These are phyloP conservation scores for Xenopus petersii DNA, from an alignment of 2,797 vertebrate genomes.

Conservation along the genomic window DNA sequence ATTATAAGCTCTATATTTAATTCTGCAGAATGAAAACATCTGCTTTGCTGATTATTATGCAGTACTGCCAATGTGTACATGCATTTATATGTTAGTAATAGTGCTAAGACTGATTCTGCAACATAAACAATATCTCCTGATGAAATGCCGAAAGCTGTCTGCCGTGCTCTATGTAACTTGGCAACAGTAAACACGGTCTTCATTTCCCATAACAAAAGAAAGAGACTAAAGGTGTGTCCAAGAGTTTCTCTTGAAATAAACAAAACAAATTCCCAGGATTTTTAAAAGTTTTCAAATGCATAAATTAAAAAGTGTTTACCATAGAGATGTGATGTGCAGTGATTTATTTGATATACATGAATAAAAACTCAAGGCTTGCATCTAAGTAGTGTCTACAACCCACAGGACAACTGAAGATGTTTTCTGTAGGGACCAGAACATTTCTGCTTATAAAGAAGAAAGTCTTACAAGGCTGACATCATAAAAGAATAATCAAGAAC, in stretches of 20 bases:
- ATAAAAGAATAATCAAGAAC: not conserved
- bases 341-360: no score
- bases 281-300: no score
- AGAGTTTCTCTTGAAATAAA: not conserved
- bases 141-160: conserved; percentile 13
- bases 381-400: no score
- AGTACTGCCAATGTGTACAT: not conserved
- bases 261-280: no score
- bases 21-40: conserved; percentile 31
- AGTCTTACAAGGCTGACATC: no score
- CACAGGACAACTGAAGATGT: no score
- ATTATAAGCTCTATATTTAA: conserved; percentile 33
- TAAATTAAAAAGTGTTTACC: no score
- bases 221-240: not conserved
- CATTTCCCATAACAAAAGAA: not conserved
- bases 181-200: conserved; percentile 7
- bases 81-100: conserved; percentile 13
- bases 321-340: no score
- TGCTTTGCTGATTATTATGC: conserved; percentile 18
- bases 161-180: not conserved
- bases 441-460: no score
- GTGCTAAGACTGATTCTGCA: conserved; percentile 7
- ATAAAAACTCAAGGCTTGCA: no score
- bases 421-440: no score
- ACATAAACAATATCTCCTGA: conserved; percentile 7